phyloP scores from a whole-genome alignment of 2,888 invertebrate genomes.

The Ctena decussata region DNA sequence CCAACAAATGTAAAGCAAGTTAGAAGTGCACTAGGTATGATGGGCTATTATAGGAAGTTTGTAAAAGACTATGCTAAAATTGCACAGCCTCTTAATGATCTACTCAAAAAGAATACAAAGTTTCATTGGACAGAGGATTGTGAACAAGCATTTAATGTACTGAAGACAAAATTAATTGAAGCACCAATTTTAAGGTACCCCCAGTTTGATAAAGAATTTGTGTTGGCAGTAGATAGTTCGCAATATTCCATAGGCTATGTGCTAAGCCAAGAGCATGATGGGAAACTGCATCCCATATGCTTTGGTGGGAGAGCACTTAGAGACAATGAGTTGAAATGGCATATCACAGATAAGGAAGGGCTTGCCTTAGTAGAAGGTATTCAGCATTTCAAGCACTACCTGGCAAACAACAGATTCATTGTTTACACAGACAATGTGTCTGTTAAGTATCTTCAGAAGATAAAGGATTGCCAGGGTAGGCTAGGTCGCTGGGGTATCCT shows the following conservation, averaged over 20 bases:
- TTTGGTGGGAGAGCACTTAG: constrained; percentile 52
- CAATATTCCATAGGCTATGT: constrained; percentile 45
- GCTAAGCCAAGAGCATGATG: constrained; percentile 30
- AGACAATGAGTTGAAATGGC: constrained; percentile 39
- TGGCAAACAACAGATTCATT: constrained; percentile 40
- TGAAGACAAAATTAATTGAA: constrained; percentile 24
- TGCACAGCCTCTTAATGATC: constrained; percentile 45
- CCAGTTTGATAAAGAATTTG: constrained; percentile 57
- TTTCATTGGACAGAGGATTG: constrained; percentile 58
- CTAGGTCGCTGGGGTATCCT: constrained; percentile 47
- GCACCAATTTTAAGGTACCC: constrained; percentile 63
- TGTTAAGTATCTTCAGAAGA: constrained; percentile 38
- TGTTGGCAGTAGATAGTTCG: constrained; percentile 61
- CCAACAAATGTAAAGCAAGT: constrained; percentile 32
- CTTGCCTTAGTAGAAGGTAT: constrained; percentile 61
- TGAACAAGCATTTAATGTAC: constrained; percentile 33
- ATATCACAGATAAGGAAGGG: constrained; percentile 50
- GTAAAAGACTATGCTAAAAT: no score
- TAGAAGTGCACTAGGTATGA: constrained; percentile 41
- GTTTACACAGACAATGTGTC: constrained; percentile 55
- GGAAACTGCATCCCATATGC: constrained; percentile 28
- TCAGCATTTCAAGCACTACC: constrained; percentile 44
- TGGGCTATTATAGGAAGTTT: constrained; percentile 57
- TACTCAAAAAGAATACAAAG: constrained; percentile 51
- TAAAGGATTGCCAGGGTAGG: constrained; percentile 46